A percentile compares a stretch with the other conserved stretches of the same genome.
phyloP scores from a whole-genome alignment of 1,140 invertebrate species.

The Heliconius eleuchia region DNA sequence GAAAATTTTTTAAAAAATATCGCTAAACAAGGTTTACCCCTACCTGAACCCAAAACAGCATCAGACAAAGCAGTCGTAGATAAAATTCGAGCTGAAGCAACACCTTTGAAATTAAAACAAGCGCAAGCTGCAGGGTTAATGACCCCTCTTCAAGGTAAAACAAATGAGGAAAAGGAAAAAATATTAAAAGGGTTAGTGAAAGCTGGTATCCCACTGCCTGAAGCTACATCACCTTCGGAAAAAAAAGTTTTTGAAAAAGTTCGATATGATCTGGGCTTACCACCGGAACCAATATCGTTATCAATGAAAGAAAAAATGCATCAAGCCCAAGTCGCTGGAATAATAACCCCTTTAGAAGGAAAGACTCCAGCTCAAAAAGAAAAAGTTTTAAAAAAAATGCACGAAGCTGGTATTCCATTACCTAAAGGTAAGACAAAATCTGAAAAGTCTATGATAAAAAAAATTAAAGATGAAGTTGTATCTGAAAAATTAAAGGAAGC shows the following conservation, averaged over 20 bases:
- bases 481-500: constrained; percentile 38
- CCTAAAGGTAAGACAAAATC: constrained; percentile 40
- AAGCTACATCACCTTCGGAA: constrained; percentile 45
- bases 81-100: constrained; percentile 35
- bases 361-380: constrained; percentile 43
- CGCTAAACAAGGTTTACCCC: constrained; percentile 30
- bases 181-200: constrained; percentile 42
- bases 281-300: constrained; percentile 41
- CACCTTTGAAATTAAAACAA: constrained; percentile 27
- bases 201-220: constrained; percentile 43
- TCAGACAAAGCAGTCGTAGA: constrained; percentile 45
- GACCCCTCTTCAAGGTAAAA: constrained; percentile 46
- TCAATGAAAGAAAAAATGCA: constrained; percentile 39
- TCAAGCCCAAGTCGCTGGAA: constrained; percentile 38
- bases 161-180: constrained; percentile 48
- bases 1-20: constrained; percentile 38
- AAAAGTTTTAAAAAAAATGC: constrained; percentile 42
- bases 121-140: constrained; percentile 43
- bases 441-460: constrained; percentile 24
- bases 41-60: constrained; percentile 40
- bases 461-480: constrained; percentile 10
- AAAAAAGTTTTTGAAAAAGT: constrained; percentile 47
- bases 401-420: constrained; percentile 44
- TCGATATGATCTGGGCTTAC: constrained; percentile 23
- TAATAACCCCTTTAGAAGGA: constrained; percentile 42